Evolutionary conservation across 2,113 vertebrate species (phyloP), one percentile per base, ranked within the genome.

Genomic region (Chionodraco myersi): DNA sequence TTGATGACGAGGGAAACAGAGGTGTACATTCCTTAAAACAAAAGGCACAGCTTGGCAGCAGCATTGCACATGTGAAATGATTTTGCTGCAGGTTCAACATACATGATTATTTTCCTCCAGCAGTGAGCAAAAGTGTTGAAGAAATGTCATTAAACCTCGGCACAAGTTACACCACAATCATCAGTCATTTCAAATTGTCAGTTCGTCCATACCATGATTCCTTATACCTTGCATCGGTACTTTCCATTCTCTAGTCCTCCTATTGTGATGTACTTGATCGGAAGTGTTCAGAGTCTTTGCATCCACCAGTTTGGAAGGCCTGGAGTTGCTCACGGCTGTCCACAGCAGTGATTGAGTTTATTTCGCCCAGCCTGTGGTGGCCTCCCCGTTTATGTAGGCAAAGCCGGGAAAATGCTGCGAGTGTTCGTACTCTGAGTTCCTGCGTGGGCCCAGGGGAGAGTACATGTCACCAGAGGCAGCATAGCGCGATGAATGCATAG

Each of bases 391-490:
- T 90, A 99, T 99, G 87, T 99, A 99, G 88, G 98, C 98, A 84
- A 99, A 99, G 87, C 98, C 98, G 0, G 98, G 97, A 92, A 99
- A 99, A 96, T 99, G 98, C 94, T 99, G 98, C 85, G 96, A 97
- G 94, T 99, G 98, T 92, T 99, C 98, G 0, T 99, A 99, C 90
- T 99, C 98, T 0, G 97, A 97, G 95, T 97, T 99, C 87, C 97
- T 96, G 86, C 97, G 97, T 0, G 97, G 95, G 62, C 95, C 95
- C 86, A 99, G 77, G 7, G 98, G 96, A 0, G 97, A 94, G 92
- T 98, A 99, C 95, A 99, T 95, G 91, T 99, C 98, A 81, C 96
- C 96, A 34, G 97, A 95, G 58, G 96, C 94, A 79, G 96, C 94
- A 0, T 98, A 99, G 91, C 98, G 96, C 0, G 97, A 93, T 30